phyloP scores from a whole-genome alignment of 2,888 invertebrate species.

The Ferdinandea cuprea region DNA sequence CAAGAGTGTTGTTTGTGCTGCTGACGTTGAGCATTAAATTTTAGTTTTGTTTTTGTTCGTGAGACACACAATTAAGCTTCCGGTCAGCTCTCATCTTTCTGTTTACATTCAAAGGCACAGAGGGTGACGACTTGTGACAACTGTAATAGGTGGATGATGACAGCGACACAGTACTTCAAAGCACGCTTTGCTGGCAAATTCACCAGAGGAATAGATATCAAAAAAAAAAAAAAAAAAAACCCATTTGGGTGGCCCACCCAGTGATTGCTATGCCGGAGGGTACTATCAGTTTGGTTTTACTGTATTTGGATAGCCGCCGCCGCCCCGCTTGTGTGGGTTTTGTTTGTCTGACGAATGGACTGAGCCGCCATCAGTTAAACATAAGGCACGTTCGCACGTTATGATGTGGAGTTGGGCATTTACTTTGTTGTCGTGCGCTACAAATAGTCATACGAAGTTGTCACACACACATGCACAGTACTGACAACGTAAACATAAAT shows the following conservation, averaged over 20 bases:
- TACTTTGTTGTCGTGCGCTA: background rate
- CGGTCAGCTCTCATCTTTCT: constrained; percentile 45
- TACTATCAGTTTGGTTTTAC: background rate
- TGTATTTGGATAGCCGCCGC: background rate
- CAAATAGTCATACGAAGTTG: background rate
- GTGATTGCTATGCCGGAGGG: background rate
- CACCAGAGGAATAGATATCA: background rate
- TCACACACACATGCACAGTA: too few relatives aligned
- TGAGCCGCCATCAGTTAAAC: too few relatives aligned
- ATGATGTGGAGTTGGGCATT: too few relatives aligned
- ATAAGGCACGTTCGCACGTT: constrained; percentile 11
- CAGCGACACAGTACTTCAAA: background rate
- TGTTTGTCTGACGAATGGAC: background rate
- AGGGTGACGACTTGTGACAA: background rate
- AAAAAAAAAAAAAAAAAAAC: background rate
- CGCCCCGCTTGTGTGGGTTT: constrained; percentile 14
- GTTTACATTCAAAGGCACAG: constrained; percentile 18
- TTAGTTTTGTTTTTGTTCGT: background rate
- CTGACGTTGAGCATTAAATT: background rate
- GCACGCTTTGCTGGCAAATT: background rate
- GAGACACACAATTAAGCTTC: constrained; percentile 31
- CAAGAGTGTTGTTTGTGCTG: background rate
- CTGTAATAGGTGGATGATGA: background rate
- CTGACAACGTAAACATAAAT: too few relatives aligned
- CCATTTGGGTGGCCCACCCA: constrained; percentile 42